Conservation (phyloP, 2,888 invertebrate species). For the Tortrix viridana region DNA sequence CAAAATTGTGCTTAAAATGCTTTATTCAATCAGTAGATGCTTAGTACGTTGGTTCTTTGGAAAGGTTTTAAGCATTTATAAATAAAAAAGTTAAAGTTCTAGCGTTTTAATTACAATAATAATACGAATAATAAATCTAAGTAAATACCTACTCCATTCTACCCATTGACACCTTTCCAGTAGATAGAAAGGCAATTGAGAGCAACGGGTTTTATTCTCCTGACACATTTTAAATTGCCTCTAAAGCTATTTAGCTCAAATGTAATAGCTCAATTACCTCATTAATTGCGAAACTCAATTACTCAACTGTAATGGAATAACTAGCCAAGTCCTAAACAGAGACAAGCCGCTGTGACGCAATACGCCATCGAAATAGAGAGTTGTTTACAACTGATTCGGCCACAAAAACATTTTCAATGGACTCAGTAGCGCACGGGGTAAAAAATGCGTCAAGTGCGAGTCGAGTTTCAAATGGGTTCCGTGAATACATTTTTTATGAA, state of each 20-base stretch:
- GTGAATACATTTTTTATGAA: background rate
- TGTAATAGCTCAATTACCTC: slow-evolving; percentile 20
- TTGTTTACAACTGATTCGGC: slow-evolving; percentile 57
- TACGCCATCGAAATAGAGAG: slow-evolving; percentile 64
- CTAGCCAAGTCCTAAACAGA: slow-evolving; percentile 20
- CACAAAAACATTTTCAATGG: slow-evolving; percentile 24
- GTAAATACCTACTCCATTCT: no score
- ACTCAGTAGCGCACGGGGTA: slow-evolving; percentile 5
- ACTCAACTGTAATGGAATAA: slow-evolving; percentile 20
- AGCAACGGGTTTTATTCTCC: background rate
- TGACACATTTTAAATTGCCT: background rate
- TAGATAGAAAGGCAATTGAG: no score
- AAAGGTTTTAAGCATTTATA: no score
- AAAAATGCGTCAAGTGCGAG: slow-evolving; percentile 9
- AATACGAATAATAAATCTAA: no score
- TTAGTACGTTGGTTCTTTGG: no score
- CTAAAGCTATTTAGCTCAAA: slow-evolving; percentile 1
- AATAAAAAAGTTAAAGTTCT: no score
- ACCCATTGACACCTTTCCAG: no score
- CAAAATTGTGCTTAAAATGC: no score
- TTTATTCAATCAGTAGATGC: no score
- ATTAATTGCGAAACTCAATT: slow-evolving; percentile 25
- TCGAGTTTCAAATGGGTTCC: background rate
- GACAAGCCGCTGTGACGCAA: slow-evolving; percentile 21
- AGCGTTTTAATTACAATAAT: no score